A percentile compares a stretch with the other conserved stretches of the same genome.
Evolutionary conservation across 2,888 invertebrate species (phyloP).

Genomic region (Agriopis marginaria): DNA sequence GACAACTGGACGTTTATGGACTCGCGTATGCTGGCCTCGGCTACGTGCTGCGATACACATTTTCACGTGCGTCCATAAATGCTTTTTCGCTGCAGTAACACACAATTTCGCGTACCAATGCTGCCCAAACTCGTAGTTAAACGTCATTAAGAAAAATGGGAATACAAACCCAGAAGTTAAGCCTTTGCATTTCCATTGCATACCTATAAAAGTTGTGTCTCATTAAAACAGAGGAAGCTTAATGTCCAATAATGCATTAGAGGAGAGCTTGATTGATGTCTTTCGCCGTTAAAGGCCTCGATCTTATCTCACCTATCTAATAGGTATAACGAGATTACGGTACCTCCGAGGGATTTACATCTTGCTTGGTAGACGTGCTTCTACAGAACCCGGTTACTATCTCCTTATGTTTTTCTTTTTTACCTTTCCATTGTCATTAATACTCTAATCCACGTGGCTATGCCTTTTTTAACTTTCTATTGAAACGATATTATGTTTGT

Average conservation of each 20-base stretch:
- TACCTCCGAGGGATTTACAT: constrained; percentile 67
- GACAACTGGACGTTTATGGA: too few relatives aligned
- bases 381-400: constrained; percentile 21
- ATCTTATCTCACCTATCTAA: constrained; percentile 74
- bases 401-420: constrained; percentile 14
- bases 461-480: not conserved
- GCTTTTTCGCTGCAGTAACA: too few relatives aligned
- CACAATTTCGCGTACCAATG: not conserved
- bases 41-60: too few relatives aligned
- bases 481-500: constrained; percentile 18
- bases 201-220: constrained; percentile 21
- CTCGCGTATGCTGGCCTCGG: too few relatives aligned
- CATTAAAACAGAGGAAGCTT: constrained; percentile 58
- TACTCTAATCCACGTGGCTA: constrained; percentile 4
- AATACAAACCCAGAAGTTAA: not conserved
- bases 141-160: not conserved
- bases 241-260: constrained; percentile 53
- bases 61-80: too few relatives aligned
- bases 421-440: not conserved
- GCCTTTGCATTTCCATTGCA: constrained; percentile 14
- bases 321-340: constrained; percentile 80
- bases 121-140: not conserved
- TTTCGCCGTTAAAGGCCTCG: constrained; percentile 68
- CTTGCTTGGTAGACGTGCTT: constrained; percentile 53
- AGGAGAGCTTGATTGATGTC: constrained; percentile 74